phyloP scores from a whole-genome alignment of 2,888 invertebrate species.

The Pristionchus exspectatus region DNA sequence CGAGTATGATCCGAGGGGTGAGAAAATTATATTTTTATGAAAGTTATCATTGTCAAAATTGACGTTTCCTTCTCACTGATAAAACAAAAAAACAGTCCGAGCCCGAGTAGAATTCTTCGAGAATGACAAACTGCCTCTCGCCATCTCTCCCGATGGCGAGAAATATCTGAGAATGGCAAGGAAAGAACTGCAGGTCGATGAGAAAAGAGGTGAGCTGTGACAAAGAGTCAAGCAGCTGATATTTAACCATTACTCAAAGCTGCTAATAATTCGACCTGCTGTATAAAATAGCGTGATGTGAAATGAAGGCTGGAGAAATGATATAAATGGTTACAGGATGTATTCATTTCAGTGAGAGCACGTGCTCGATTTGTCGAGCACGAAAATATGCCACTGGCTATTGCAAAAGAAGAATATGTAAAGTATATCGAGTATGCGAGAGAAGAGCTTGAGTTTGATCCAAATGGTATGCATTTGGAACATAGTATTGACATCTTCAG shows the following conservation, averaged over 20 bases:
- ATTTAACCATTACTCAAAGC: neutral
- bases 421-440: neutral
- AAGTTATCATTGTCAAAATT: neutral
- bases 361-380: neutral
- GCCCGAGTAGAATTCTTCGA: neutral
- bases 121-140: neutral
- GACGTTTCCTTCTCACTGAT: neutral
- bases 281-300: no score
- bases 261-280: no score
- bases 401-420: neutral
- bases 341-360: neutral
- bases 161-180: neutral
- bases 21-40: neutral
- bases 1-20: neutral
- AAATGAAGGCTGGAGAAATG: no score
- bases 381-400: neutral
- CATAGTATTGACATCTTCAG: no score
- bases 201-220: neutral
- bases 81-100: neutral
- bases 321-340: neutral
- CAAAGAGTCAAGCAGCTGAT: neutral
- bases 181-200: neutral
- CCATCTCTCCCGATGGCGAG: neutral
- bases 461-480: neutral
- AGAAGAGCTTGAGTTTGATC: neutral